These are phyloP conservation scores for Oeneis ivallda DNA, from an alignment of 2,888 invertebrate genomes.

Conservation along the genomic window DNA sequence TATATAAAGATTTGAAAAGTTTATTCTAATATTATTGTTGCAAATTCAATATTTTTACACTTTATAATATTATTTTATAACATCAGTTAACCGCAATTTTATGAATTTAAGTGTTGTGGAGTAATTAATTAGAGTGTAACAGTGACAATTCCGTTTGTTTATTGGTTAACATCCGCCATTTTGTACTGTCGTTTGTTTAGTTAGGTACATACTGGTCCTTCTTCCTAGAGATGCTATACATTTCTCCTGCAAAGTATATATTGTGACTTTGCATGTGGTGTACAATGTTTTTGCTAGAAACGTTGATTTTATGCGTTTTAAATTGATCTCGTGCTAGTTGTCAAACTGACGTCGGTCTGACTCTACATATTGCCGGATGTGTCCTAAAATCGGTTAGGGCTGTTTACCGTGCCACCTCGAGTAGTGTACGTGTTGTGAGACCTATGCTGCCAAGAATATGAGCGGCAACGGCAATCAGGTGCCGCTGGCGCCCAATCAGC, in stretches of 20 bases:
- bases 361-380: constrained; percentile 79
- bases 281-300: constrained; percentile 78
- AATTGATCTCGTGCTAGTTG: constrained; percentile 73
- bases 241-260: constrained; percentile 63
- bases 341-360: constrained; percentile 73
- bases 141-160: constrained; percentile 79
- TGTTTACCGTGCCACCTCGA: constrained; percentile 83
- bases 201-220: constrained; percentile 62
- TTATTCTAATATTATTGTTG: constrained; percentile 64
- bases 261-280: constrained; percentile 69
- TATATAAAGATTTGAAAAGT: constrained; percentile 60
- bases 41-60: constrained; percentile 69
- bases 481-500: constrained; percentile 83
- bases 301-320: constrained; percentile 64
- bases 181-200: constrained; percentile 82
- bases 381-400: constrained; percentile 80
- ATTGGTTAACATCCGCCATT: constrained; percentile 82
- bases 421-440: constrained; percentile 82
- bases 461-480: constrained; percentile 85
- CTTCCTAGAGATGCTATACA: constrained; percentile 72
- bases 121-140: constrained; percentile 52
- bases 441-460: constrained; percentile 83
- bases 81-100: constrained; percentile 49
- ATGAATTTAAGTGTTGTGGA: constrained; percentile 57
- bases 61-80: constrained; percentile 65